Conservation (phyloP, 2,113 vertebrate genomes). For the Sturnus vulgaris region DNA sequence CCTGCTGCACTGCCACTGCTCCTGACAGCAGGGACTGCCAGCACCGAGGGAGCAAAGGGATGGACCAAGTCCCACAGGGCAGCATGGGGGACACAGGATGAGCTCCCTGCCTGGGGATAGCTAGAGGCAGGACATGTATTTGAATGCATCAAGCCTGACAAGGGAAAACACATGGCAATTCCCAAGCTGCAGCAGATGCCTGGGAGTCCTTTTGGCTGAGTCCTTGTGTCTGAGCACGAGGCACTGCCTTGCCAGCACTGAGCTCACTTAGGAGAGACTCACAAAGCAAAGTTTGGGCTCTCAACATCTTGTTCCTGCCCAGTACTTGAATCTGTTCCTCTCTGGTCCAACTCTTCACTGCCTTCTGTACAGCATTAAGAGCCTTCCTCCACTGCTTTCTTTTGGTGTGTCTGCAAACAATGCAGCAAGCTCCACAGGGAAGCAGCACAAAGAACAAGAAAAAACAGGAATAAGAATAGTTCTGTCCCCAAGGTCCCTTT, state of each 20-base stretch:
- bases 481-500: neutral
- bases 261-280: neutral
- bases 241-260: neutral
- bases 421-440: slow-evolving; percentile 13
- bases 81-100: neutral
- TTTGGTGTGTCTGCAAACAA: slow-evolving; percentile 46
- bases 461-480: neutral
- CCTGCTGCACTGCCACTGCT: neutral
- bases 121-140: neutral
- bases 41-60: neutral
- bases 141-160: neutral
- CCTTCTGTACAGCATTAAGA: neutral
- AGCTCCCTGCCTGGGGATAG: neutral
- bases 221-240: neutral
- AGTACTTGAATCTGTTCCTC: neutral
- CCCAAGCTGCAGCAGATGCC: slow-evolving; percentile 4
- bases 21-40: neutral
- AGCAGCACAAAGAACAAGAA: slow-evolving; percentile 9
- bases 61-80: neutral
- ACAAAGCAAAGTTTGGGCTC: neutral
- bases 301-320: neutral
- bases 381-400: neutral
- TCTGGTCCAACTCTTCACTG: neutral
- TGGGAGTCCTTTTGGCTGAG: neutral
- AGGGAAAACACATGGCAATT: neutral